A percentile compares a stretch with the other conserved stretches of the same genome.
Conservation (phyloP, 2,113 vertebrate species). For the Poecilia latipinna region DNA sequence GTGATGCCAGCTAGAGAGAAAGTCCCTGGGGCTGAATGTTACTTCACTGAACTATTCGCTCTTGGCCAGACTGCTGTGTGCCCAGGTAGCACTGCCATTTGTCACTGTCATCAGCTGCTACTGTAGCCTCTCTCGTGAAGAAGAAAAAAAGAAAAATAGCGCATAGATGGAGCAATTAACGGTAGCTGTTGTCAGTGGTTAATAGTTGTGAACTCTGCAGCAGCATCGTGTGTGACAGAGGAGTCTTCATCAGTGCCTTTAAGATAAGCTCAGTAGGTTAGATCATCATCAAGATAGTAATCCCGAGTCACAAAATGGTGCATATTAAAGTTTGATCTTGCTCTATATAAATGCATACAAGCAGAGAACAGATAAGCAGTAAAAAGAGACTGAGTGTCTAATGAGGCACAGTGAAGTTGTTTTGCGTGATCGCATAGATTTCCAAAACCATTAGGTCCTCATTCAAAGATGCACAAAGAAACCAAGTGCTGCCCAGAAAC, state of each 20-base stretch:
- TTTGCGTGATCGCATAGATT: no score
- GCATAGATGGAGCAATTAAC: slow-evolving; percentile 15
- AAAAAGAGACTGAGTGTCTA: background rate
- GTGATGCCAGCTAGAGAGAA: slow-evolving; percentile 18
- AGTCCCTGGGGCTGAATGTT: slow-evolving; percentile 38
- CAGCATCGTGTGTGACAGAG: no score
- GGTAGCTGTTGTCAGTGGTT: slow-evolving; percentile 10
- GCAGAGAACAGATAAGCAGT: background rate
- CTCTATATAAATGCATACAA: background rate
- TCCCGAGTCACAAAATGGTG: background rate
- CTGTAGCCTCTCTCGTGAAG: slow-evolving; percentile 5
- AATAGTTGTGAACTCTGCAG: no score
- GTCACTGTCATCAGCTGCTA: slow-evolving; percentile 59
- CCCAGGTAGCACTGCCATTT: slow-evolving; percentile 42
- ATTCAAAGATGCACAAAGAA: no score
- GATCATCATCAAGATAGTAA: slow-evolving; percentile 14
- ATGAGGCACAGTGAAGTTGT: no score
- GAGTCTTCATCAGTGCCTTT: no score
- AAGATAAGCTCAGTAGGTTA: no score
- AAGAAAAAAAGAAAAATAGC: slow-evolving; percentile 15
- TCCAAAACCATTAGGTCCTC: no score
- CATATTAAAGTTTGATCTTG: background rate
- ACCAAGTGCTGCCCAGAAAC: no score
- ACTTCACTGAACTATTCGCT: slow-evolving; percentile 56
- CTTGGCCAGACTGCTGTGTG: slow-evolving; percentile 34